A percentile compares a stretch with the other conserved stretches of the same genome.
Conservation (phyloP, 1,140 invertebrate genomes). For the Saccostrea glomerata region DNA sequence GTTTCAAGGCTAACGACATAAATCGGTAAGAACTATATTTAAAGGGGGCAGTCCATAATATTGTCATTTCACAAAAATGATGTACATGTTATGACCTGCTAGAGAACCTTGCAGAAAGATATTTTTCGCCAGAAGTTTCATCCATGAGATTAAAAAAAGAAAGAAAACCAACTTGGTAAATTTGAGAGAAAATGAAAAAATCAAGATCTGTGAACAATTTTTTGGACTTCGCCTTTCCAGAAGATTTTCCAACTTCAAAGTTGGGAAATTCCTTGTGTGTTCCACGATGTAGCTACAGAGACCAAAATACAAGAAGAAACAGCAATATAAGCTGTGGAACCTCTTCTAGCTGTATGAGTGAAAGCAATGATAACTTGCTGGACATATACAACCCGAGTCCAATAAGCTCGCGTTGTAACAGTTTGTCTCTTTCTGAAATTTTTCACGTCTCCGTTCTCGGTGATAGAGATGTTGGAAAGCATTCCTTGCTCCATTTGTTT, state of each 20-base stretch:
- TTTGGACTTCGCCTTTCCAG: not conserved
- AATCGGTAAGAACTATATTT: conserved; percentile 15
- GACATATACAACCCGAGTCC: not conserved
- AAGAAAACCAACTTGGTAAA: not conserved
- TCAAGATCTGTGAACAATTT: not conserved
- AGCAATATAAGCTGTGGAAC: conserved; percentile 1
- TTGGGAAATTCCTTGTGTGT: not conserved
- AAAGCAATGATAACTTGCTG: not conserved
- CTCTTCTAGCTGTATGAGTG: not conserved
- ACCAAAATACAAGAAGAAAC: not conserved
- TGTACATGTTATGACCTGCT: not conserved
- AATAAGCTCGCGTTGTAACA: not conserved
- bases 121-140: not conserved
- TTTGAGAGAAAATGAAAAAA: not conserved
- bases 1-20: not conserved
- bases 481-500: not conserved
- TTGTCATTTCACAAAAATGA: not conserved
- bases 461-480: not conserved
- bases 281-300: not conserved
- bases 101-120: not conserved
- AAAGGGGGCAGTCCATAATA: not conserved
- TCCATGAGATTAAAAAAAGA: not conserved
- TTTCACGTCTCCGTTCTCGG: not conserved
- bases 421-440: conserved; percentile 12
- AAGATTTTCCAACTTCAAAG: not conserved